These are phyloP conservation scores for Tachypleus tridentatus DNA, from an alignment of 1,140 invertebrate species.

Conservation along the genomic window DNA sequence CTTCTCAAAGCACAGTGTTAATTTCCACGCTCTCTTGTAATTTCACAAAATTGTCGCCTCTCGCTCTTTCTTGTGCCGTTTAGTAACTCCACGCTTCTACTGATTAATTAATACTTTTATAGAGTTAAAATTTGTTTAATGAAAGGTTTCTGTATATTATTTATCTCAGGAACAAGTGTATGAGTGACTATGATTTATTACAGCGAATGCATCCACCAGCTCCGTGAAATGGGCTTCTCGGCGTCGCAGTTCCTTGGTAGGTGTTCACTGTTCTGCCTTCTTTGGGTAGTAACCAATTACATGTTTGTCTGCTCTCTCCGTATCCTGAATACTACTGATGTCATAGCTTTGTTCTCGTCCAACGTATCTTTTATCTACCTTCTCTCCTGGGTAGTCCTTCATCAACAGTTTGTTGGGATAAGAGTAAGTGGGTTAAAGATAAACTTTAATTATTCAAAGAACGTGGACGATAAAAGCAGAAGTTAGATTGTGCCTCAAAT, in stretches of 20 bases:
- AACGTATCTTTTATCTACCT: slow-evolving; percentile 87
- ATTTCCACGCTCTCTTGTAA: too few species aligned
- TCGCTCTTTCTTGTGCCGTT: too few species aligned
- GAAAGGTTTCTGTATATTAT: too few species aligned
- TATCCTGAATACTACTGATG: slow-evolving; percentile 76
- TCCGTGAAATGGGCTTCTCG: slow-evolving; percentile 27
- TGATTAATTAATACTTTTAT: too few species aligned
- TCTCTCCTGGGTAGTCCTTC: slow-evolving; percentile 87
- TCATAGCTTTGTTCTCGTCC: slow-evolving; percentile 81
- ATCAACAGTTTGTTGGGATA: slow-evolving; percentile 90
- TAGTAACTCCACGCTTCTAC: too few species aligned
- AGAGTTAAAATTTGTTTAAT: too few species aligned
- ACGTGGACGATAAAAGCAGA: too few species aligned
- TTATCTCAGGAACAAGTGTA: too few species aligned
- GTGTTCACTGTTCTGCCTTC: slow-evolving; percentile 70
- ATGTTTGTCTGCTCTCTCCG: slow-evolving; percentile 75
- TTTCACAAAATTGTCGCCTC: too few species aligned
- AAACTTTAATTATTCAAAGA: too few species aligned
- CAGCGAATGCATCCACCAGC: slow-evolving; percentile 29
- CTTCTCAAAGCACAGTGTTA: too few species aligned
- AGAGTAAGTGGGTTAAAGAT: slow-evolving; percentile 50
- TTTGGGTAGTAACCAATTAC: slow-evolving; percentile 84
- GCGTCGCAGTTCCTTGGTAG: slow-evolving; percentile 36
- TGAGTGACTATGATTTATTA: slow-evolving; percentile 5
- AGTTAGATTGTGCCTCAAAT: too few species aligned